These are phyloP conservation scores for Lycocerus yunnanus DNA, from an alignment of 2,888 invertebrate species.

Conservation along the genomic window DNA sequence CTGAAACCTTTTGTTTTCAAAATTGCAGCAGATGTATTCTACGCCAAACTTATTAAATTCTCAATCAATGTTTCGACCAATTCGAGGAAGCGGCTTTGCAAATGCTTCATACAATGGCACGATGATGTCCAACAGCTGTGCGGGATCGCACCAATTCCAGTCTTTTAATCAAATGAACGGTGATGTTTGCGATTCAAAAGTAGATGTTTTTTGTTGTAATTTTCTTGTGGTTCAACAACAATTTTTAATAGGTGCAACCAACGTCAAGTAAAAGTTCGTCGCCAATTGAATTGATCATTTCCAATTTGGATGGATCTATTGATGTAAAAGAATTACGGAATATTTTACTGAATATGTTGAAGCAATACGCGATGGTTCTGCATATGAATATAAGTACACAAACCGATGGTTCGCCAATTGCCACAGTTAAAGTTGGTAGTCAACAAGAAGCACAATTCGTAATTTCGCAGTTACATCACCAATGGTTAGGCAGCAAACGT, in stretches of 20 bases:
- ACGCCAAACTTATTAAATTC: background rate
- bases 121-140: background rate
- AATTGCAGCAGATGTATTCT: background rate
- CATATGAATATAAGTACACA: constrained; percentile 66
- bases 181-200: background rate
- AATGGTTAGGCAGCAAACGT: constrained; percentile 79
- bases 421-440: constrained; percentile 69
- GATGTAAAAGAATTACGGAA: constrained; percentile 69
- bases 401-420: constrained; percentile 71
- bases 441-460: constrained; percentile 71
- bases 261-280: background rate
- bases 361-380: constrained; percentile 67
- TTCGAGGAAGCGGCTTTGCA: constrained; percentile 22
- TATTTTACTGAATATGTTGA: constrained; percentile 65
- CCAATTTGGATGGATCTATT: constrained; percentile 73
- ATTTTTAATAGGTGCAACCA: background rate
- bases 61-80: constrained; percentile 30
- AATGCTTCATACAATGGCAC: constrained; percentile 2
- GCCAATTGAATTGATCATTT: constrained; percentile 65
- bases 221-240: background rate
- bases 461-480: constrained; percentile 82
- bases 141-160: background rate
- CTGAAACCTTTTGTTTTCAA: background rate
- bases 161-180: background rate
- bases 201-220: background rate